Base-by-base conservation (phyloP, 2,797 vertebrate genomes). In the Helostoma temminkii region DNA sequence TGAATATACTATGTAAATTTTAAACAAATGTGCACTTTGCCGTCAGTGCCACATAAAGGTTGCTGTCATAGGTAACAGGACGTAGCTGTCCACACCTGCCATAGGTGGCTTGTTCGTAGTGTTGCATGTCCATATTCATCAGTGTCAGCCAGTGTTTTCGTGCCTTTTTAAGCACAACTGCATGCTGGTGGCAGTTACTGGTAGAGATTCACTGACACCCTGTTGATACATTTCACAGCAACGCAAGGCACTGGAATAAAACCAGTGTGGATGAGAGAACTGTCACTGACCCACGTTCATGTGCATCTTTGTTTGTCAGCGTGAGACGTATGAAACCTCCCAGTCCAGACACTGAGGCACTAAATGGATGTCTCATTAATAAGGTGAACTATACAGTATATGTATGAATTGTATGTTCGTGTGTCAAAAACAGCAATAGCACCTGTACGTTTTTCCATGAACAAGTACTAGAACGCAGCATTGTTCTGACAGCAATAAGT, bases 1-100 rank as follows among this genome's bases (percentile, higher is more conserved):
- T 49, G 46, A 72, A 46, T 36, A 63, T 30, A 22, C 45, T 66
- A 85, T 88, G 80, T 64, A 89, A 88, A 87, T 68, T 53, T 54
- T 39, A 79, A 76, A 74, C 82, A 84, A 86, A 84, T 74, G 16
- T 34, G 3, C 36, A 43, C 39, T 78, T 78, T 52, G 25, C 36
- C 30, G n/a, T 57, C 8, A 52, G 9, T 19, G 52, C 47, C 45
- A 21, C 60, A 62, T 41, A 25, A 45, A 80, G 25, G 48, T 45
- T 21, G 26, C 62, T 53, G 34, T 63, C 26, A 70, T 5, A 6
- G 47, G 22, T 42, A 34, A 24, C 5, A 7, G 36, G 60, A 54
- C n/a, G n/a, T n/a, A n/a, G n/a, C n/a, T n/a, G n/a, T n/a, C n/a
- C n/a, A n/a, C n/a, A n/a, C n/a, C n/a, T n/a, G n/a, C n/a, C n/a